These are phyloP conservation scores for Luperina testacea DNA, from an alignment of 2,888 invertebrate species.

Conservation along the genomic window DNA sequence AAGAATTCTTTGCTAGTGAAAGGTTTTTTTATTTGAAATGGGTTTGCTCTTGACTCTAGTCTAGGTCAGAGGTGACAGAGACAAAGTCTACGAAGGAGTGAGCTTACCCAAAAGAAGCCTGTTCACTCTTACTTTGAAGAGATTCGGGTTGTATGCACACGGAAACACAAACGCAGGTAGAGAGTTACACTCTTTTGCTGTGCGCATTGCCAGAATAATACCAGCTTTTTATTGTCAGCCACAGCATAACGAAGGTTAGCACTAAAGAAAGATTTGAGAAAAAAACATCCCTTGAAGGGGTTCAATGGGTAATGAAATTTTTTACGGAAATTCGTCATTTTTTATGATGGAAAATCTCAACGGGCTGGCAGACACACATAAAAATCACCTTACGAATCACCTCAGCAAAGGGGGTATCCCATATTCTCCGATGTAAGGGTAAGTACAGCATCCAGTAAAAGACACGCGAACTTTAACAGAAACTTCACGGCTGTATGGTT, in stretches of 20 bases:
- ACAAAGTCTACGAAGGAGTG: no score
- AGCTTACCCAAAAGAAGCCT: no score
- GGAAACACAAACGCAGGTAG: no score
- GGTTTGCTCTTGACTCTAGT: no score
- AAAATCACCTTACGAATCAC: not conserved
- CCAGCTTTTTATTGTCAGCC: no score
- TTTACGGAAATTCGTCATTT: not conserved
- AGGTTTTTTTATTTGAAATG: no score
- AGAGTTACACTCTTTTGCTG: no score
- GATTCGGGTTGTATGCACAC: no score
- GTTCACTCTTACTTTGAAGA: no score
- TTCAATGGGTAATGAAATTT: not conserved
- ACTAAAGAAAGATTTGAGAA: not conserved
- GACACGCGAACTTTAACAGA: constrained; percentile 4
- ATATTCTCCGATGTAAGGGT: not conserved
- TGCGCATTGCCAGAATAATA: no score
- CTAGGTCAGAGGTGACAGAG: no score
- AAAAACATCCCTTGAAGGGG: not conserved
- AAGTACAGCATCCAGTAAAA: not conserved
- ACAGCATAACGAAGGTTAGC: no score
- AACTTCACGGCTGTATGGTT: not conserved
- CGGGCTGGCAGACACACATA: not conserved
- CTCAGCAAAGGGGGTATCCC: not conserved
- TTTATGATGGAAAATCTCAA: not conserved
- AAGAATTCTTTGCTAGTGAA: not conserved